Conservation (phyloP, 2,888 invertebrate species). For the Pollenia amentaria region DNA sequence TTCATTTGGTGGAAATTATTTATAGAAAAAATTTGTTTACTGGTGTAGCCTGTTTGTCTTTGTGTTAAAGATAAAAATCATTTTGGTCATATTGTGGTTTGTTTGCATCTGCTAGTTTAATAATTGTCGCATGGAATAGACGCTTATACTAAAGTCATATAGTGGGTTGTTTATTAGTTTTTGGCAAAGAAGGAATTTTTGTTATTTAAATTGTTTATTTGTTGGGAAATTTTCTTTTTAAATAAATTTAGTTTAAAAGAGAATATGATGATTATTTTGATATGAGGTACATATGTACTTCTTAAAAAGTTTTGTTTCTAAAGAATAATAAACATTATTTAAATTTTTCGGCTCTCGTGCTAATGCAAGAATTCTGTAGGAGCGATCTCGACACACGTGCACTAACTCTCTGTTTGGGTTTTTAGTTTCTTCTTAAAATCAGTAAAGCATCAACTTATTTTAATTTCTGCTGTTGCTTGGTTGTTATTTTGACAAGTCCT, state of each 20-base stretch:
- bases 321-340: too few relatives aligned
- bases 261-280: too few relatives aligned
- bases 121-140: constrained; percentile 42
- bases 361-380: too few relatives aligned
- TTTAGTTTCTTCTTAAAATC: too few relatives aligned
- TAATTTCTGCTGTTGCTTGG: too few relatives aligned
- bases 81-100: not conserved
- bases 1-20: constrained; percentile 38
- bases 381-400: too few relatives aligned
- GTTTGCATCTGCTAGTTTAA: constrained; percentile 34
- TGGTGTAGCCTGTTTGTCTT: constrained; percentile 20
- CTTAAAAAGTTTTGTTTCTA: too few relatives aligned
- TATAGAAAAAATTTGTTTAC: constrained; percentile 24
- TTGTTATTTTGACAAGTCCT: too few relatives aligned
- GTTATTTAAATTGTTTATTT: not conserved
- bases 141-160: not conserved
- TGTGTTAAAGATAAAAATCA: constrained; percentile 29
- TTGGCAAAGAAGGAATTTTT: constrained; percentile 16
- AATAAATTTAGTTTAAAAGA: not conserved
- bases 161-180: constrained; percentile 39
- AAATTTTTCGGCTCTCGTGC: too few relatives aligned
- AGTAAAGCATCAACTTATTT: too few relatives aligned
- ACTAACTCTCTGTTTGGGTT: too few relatives aligned
- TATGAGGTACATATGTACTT: too few relatives aligned
- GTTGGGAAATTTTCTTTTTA: constrained; percentile 39